Evolutionary conservation across 2,797 vertebrate genomes (phyloP).

Genomic region (Anabacerthia variegaticeps): DNA sequence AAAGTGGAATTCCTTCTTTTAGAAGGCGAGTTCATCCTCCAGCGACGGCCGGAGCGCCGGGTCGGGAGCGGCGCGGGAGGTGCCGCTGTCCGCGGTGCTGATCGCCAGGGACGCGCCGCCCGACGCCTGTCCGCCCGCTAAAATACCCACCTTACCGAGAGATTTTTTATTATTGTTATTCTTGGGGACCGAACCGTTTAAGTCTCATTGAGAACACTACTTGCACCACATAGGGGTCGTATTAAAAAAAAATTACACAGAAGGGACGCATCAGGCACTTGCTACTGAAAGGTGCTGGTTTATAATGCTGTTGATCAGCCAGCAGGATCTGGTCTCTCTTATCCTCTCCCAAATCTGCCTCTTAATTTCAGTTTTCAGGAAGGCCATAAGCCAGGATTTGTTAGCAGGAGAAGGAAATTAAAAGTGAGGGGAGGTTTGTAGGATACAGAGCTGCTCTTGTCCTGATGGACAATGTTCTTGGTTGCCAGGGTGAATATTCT

Average conservation of each 20-base stretch:
- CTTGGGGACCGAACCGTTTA: accelerated
- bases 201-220: background rate
- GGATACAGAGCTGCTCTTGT: background rate
- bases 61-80: background rate
- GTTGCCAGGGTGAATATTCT: background rate
- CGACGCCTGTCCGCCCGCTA: accelerated
- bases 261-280: background rate
- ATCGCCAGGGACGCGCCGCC: background rate
- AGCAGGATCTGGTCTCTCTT: background rate
- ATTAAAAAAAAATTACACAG: background rate
- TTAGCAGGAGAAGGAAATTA: background rate
- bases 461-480: background rate
- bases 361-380: background rate
- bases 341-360: background rate
- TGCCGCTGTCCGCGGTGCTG: conserved; percentile 77
- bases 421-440: background rate
- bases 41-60: background rate
- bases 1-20: background rate
- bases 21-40: background rate
- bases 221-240: background rate
- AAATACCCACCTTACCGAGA: accelerated
- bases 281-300: background rate
- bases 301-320: background rate
- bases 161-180: background rate
- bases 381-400: background rate